Conservation (phyloP, 2,888 invertebrate species). For the Melikaiella ostensackeni region DNA sequence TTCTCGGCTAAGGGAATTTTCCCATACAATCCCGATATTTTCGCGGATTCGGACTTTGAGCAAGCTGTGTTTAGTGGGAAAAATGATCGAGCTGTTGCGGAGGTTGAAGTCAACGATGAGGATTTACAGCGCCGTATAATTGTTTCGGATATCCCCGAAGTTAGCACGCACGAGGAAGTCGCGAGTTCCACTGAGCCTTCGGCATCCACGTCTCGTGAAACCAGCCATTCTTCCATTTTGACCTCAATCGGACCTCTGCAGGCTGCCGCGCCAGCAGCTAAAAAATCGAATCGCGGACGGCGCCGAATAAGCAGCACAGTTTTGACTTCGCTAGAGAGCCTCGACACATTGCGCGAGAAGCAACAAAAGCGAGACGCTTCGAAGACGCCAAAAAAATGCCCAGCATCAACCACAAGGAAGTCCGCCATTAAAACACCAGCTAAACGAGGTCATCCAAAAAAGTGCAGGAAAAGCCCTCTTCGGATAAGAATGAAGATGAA, state of each 20-base stretch:
- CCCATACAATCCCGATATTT: too few species aligned
- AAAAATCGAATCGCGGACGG: slow-evolving; percentile 32
- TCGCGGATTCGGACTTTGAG: too few species aligned
- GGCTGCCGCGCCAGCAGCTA: not conserved
- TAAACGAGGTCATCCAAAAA: slow-evolving; percentile 37
- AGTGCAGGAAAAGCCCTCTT: too few species aligned
- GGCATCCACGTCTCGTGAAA: slow-evolving; percentile 18
- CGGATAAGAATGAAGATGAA: too few species aligned
- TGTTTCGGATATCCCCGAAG: too few species aligned
- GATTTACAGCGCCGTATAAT: too few species aligned
- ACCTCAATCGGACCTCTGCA: slow-evolving; percentile 12
- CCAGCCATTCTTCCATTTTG: slow-evolving; percentile 16
- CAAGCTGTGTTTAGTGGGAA: too few species aligned
- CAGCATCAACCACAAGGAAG: not conserved
- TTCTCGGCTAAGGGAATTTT: too few species aligned
- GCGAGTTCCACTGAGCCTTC: not conserved
- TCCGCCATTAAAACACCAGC: slow-evolving; percentile 8
- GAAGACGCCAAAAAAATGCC: slow-evolving; percentile 1
- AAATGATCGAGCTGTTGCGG: too few species aligned
- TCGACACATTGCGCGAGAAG: slow-evolving; percentile 10
- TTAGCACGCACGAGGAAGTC: too few species aligned
- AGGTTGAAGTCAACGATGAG: too few species aligned
- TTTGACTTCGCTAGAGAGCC: slow-evolving; percentile 22
- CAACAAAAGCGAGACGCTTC: slow-evolving; percentile 14
- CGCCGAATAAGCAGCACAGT: slow-evolving; percentile 23